Evolutionary conservation across 1,140 invertebrate species (phyloP), one percentile per base, ranked within the genome.

Genomic region (Lethrus apterus): DNA sequence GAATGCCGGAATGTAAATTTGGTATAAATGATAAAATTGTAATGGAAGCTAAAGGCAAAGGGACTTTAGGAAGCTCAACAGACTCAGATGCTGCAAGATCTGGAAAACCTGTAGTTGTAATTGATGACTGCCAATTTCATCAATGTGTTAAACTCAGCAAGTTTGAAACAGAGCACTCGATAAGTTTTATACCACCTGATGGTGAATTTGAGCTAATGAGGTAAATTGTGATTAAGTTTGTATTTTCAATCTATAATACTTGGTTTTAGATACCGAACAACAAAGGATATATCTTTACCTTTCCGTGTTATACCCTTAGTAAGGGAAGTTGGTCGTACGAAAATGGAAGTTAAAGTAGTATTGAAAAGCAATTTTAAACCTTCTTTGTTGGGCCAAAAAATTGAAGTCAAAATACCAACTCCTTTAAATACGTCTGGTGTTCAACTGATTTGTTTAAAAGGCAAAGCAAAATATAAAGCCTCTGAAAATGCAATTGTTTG

Each of bases 1-100:
- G 97, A 18, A 99, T 99, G 97, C 97, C 97, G 0, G 97, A 99
- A 68, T 99, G 97, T 72, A 99, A 99, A 74, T 99, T 99, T 73
- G 97, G 97, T 10, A 99, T 99, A 59, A 99, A 99, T 63, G 97
- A 99, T 63, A 99, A 99, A 71, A 90, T 99, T 44, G 89, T 98
- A 0, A 96, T 99, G 89, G 97, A 99, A 60, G 89, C 87, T 0
- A 99, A 98, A 70, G 91, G 93, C 3, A 86, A 80, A 63, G 77
- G 77, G 5, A 75, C 78, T 2, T 71, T 84, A 26, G 77, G 78
- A 7, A 78, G 78, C 31, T 52, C 80, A 45, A 74, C 81, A 14
- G 94, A 97, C 66, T 79, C 80, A 47, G 92, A 96, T 59, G 80
- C 86, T 11, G 81, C 86, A 7, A 76, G 90, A 43, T 87, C 86